Evolutionary conservation across 2,797 vertebrate species (phyloP).

Genomic region (Trematomus bernacchii): DNA sequence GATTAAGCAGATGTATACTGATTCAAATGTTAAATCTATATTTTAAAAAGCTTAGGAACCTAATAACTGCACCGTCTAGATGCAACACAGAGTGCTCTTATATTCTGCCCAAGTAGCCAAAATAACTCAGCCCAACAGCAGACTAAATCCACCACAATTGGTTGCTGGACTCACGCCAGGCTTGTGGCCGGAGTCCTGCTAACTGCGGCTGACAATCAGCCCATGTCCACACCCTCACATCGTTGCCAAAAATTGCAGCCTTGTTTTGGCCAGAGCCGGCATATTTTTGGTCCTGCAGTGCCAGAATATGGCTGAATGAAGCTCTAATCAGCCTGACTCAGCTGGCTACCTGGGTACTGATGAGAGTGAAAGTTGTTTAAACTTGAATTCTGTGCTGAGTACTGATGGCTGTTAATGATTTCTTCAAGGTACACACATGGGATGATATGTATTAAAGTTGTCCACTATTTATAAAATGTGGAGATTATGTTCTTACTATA

Average conservation of each 20-base stretch:
- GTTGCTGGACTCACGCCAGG: slow-evolving; percentile 40
- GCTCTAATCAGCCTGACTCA: slow-evolving; percentile 48
- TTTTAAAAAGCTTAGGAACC: slow-evolving; percentile 9
- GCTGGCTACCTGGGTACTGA: slow-evolving; percentile 57
- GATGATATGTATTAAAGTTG: background rate
- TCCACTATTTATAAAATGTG: background rate
- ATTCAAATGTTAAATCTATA: too few species aligned
- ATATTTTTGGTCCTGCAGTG: slow-evolving; percentile 33
- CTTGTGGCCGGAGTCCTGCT: slow-evolving; percentile 32
- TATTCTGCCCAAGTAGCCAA: slow-evolving; percentile 33
- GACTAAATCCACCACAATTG: slow-evolving; percentile 41
- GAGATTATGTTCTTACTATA: background rate
- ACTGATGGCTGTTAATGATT: background rate
- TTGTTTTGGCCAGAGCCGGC: slow-evolving; percentile 29
- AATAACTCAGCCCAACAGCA: slow-evolving; percentile 30
- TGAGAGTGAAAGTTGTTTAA: slow-evolving; percentile 39
- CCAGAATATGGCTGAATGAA: slow-evolving; percentile 45
- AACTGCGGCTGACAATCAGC: slow-evolving; percentile 39
- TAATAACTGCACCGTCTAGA: slow-evolving; percentile 10
- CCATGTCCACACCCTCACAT: slow-evolving; percentile 46
- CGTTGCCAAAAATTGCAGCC: slow-evolving; percentile 44
- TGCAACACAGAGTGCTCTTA: slow-evolving; percentile 19
- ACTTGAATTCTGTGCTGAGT: slow-evolving; percentile 8
- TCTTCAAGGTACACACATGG: background rate
- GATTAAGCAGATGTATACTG: too few species aligned